Evolutionary conservation across 2,797 vertebrate genomes (phyloP).

Genomic region (Syngnathus acus): DNA sequence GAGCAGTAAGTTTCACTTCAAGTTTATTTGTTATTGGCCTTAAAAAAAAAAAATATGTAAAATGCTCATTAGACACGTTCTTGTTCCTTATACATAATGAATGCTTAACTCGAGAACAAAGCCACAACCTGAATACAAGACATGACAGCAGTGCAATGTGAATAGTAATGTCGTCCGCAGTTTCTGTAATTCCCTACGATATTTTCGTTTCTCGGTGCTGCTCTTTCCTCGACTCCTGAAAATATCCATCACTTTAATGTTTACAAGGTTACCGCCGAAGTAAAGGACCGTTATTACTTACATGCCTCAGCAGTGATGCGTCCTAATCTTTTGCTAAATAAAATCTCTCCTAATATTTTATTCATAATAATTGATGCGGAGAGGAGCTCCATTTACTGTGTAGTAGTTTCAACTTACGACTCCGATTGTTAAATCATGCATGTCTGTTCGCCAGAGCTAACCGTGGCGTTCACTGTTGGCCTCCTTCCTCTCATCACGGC

Average conservation of each 20-base stretch:
- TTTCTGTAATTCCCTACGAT: constrained; percentile 2
- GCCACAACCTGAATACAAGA: constrained; percentile 10
- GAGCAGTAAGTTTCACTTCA: constrained; percentile 23
- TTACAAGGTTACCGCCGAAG: constrained; percentile 36
- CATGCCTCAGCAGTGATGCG: constrained; percentile 42
- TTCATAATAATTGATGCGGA: constrained; percentile 61
- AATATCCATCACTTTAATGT: constrained; percentile 23
- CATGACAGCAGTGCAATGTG: neutral
- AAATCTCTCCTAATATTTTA: constrained; percentile 66
- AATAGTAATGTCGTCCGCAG: neutral
- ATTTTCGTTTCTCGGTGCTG: neutral
- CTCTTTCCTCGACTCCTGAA: neutral
- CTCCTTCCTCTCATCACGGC: constrained; percentile 14
- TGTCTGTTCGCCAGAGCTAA: constrained; percentile 30
- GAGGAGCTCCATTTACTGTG: constrained; percentile 52
- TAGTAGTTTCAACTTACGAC: constrained; percentile 32
- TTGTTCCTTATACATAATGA: constrained; percentile 54
- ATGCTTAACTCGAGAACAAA: constrained; percentile 37
- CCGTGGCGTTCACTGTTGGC: constrained; percentile 9
- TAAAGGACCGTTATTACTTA: constrained; percentile 57
- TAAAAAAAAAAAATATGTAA: constrained; percentile 51
- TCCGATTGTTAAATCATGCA: constrained; percentile 30
- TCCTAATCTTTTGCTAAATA: constrained; percentile 47
- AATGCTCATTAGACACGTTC: constrained; percentile 54
- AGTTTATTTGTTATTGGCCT: constrained; percentile 17